A percentile compares a stretch with the other conserved stretches of the same genome.
phyloP scores from a whole-genome alignment of 2,113 vertebrate genomes.

The Lophochroa leadbeateri region DNA sequence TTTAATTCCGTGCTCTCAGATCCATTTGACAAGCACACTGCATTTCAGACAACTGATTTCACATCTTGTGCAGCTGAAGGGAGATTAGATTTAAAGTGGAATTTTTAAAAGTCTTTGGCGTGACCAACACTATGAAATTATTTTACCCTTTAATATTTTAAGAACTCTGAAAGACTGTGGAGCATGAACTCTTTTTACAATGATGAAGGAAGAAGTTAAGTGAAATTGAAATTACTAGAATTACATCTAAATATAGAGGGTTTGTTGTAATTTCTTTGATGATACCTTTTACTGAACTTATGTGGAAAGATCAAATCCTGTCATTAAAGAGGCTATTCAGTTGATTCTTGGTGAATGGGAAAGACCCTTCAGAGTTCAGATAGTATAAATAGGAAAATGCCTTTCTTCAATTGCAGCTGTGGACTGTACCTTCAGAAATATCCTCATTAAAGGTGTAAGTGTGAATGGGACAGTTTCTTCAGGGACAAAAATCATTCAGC shows the following conservation, averaged over 20 bases:
- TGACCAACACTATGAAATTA: not conserved
- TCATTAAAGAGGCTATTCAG: not conserved
- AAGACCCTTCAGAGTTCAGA: not conserved
- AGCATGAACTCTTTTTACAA: fast-evolving
- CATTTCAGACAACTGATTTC: fast-evolving
- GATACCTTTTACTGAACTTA: not conserved
- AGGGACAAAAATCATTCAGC: not conserved
- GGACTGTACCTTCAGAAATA: fast-evolving
- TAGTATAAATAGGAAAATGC: fast-evolving
- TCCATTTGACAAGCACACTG: fast-evolving
- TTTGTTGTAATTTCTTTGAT: not conserved
- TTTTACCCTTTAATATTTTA: not conserved
- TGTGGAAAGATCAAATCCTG: not conserved
- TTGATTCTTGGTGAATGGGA: not conserved
- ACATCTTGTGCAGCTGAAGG: fast-evolving
- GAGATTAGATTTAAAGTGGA: not conserved
- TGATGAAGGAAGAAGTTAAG: not conserved
- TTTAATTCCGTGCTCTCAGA: not conserved
- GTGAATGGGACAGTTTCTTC: fast-evolving
- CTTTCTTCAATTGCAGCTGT: fast-evolving
- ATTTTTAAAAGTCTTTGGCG: fast-evolving
- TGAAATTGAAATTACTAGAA: not conserved
- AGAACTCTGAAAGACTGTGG: not conserved
- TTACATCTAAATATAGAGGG: not conserved
- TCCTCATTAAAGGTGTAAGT: fast-evolving